These are phyloP conservation scores for Erannis defoliaria DNA, from an alignment of 2,888 invertebrate genomes.

Conservation along the genomic window DNA sequence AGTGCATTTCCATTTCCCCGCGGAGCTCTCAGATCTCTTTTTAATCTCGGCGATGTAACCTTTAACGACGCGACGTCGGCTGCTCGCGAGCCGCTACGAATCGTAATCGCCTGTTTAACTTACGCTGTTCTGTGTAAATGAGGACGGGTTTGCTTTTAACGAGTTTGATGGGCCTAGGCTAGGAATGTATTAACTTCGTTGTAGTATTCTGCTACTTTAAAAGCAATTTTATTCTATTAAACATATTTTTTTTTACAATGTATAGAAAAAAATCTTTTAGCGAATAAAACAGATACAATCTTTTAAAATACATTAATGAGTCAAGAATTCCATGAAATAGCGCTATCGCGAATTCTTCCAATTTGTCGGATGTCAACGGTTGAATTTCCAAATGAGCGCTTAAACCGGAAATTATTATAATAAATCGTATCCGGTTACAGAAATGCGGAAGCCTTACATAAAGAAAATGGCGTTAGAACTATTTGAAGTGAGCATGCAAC, in stretches of 20 bases:
- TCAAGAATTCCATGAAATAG: conserved; percentile 6
- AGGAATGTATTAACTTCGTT: conserved; percentile 3
- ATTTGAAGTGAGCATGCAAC: conserved; percentile 72
- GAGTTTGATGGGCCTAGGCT: conserved; percentile 33
- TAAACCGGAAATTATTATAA: conserved; percentile 74
- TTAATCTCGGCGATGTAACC: conserved; percentile 66
- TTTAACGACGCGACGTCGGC: conserved; percentile 59
- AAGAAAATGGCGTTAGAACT: conserved; percentile 66
- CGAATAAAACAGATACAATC: not conserved
- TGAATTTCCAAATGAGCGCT: conserved; percentile 60
- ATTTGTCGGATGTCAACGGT: conserved; percentile 48
- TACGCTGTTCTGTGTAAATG: conserved; percentile 41
- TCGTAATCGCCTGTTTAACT: conserved; percentile 54
- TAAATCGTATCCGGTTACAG: conserved; percentile 72
- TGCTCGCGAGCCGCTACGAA: conserved; percentile 43
- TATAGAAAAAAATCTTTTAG: too few relatives aligned
- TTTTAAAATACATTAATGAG: not conserved
- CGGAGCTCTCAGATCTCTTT: conserved; percentile 70
- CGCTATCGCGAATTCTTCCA: conserved; percentile 43
- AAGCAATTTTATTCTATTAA: too few relatives aligned
- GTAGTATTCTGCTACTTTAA: too few relatives aligned
- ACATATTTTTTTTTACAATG: too few relatives aligned
- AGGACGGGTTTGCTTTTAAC: conserved; percentile 32
- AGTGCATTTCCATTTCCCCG: conserved; percentile 81
- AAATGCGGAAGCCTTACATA: too few relatives aligned